phyloP scores from a whole-genome alignment of 2,888 invertebrate genomes.

The Pristionchus entomophagus region DNA sequence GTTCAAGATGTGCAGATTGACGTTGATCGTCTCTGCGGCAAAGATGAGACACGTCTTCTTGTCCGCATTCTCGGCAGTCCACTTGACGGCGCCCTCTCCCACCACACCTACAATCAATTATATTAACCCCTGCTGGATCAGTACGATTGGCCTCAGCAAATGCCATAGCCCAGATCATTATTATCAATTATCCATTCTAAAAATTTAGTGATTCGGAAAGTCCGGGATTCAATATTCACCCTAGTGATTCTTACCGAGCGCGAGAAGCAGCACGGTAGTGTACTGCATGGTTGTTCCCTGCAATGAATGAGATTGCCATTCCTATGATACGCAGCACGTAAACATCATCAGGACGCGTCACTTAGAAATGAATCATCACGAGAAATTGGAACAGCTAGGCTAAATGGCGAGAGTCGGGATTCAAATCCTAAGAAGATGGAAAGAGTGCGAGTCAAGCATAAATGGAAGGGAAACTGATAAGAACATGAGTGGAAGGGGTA shows the following conservation, averaged over 20 bases:
- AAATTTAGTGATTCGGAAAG: too few relatives aligned
- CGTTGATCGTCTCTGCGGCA: neutral
- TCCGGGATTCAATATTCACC: too few relatives aligned
- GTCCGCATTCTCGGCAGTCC: neutral
- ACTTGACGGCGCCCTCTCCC: constrained; percentile 10
- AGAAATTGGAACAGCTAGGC: neutral
- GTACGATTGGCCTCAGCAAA: too few relatives aligned
- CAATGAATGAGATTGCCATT: neutral
- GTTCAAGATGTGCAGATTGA: constrained; percentile 21
- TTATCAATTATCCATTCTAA: too few relatives aligned
- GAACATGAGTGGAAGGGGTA: neutral
- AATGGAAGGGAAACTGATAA: constrained; percentile 24
- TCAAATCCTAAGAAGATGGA: neutral
- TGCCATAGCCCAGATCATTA: too few relatives aligned
- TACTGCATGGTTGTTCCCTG: constrained; percentile 31
- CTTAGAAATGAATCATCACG: neutral
- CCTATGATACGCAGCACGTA: neutral
- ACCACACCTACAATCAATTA: neutral
- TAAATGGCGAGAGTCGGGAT: constrained; percentile 11
- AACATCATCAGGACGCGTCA: neutral
- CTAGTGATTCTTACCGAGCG: constrained; percentile 23
- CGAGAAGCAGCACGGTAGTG: constrained; percentile 28
- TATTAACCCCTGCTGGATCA: too few relatives aligned
- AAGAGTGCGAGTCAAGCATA: constrained; percentile 31
- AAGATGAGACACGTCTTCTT: constrained; percentile 21